Evolutionary conservation across 2,888 invertebrate genomes (phyloP).

Genomic region (Emmelina monodactyla): DNA sequence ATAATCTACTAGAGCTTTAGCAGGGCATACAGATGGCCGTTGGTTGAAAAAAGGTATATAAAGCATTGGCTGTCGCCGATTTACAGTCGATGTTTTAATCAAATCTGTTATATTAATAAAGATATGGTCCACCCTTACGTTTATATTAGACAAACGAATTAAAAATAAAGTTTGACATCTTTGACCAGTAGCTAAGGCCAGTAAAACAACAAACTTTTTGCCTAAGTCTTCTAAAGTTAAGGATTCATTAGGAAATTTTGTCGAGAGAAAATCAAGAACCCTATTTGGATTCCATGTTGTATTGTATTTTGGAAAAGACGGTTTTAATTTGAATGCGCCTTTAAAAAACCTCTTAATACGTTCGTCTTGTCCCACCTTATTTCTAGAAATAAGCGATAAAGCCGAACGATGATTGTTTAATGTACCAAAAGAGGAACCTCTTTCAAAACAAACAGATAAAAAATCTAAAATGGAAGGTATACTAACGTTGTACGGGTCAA

Average conservation of each 20-base stretch:
- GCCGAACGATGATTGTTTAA: too few relatives aligned
- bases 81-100: constrained; percentile 3
- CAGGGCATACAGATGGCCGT: constrained; percentile 1
- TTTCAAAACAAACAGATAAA: too few relatives aligned
- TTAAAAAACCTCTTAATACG: constrained; percentile 12
- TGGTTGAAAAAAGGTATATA: background rate
- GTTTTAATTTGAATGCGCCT: constrained; percentile 8
- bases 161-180: constrained; percentile 15
- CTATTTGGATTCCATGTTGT: constrained; percentile 19
- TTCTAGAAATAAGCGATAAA: too few relatives aligned
- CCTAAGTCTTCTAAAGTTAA: constrained; percentile 4
- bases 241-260: background rate
- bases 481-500: too few relatives aligned
- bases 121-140: background rate
- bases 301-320: constrained; percentile 15
- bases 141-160: constrained; percentile 14
- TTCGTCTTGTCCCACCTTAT: too few relatives aligned
- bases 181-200: constrained; percentile 15
- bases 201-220: constrained; percentile 16
- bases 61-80: background rate
- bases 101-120: constrained; percentile 1
- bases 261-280: constrained; percentile 9
- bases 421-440: too few relatives aligned
- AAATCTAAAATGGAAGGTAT: too few relatives aligned
- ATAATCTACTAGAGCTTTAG: background rate